Evolutionary conservation across 2,113 vertebrate genomes (phyloP).

Genomic region (Brachionichthys hirsutus): DNA sequence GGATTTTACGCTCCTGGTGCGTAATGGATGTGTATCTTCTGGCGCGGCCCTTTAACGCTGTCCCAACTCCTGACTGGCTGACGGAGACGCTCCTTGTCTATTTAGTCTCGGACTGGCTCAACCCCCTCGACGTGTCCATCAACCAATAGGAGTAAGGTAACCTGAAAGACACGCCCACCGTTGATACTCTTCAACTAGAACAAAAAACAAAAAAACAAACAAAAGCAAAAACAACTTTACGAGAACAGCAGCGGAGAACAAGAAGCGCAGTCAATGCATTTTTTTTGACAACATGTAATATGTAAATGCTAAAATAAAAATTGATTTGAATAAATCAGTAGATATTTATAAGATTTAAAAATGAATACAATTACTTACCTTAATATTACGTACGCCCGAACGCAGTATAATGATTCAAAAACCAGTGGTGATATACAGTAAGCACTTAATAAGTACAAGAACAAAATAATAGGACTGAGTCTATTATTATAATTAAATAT

Average conservation of each 20-base stretch:
- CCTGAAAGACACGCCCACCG: constrained; percentile 5
- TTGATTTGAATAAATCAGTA: neutral
- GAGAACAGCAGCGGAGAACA: neutral
- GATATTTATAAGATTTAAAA: neutral
- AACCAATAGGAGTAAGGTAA: constrained; percentile 22
- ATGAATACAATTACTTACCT: neutral
- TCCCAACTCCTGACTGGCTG: constrained; percentile 24
- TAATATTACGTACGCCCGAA: too few species aligned
- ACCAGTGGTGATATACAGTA: too few species aligned
- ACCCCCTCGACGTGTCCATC: neutral
- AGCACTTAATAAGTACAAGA: too few species aligned
- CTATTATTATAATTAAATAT: too few species aligned
- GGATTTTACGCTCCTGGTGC: neutral
- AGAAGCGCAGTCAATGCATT: neutral
- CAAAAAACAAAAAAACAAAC: too few species aligned
- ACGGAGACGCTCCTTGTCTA: constrained; percentile 15
- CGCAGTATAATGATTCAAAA: too few species aligned
- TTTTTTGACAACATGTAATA: neutral
- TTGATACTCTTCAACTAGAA: too few species aligned
- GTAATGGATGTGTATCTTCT: neutral
- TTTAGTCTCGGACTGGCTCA: constrained; percentile 44
- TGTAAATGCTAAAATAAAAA: neutral
- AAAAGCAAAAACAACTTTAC: constrained; percentile 29
- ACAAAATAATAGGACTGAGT: too few species aligned
- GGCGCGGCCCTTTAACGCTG: fast-evolving